A percentile compares a stretch with the other conserved stretches of the same genome.
phyloP scores from a whole-genome alignment of 1,140 invertebrate species.

The Bathynomus jamesi region DNA sequence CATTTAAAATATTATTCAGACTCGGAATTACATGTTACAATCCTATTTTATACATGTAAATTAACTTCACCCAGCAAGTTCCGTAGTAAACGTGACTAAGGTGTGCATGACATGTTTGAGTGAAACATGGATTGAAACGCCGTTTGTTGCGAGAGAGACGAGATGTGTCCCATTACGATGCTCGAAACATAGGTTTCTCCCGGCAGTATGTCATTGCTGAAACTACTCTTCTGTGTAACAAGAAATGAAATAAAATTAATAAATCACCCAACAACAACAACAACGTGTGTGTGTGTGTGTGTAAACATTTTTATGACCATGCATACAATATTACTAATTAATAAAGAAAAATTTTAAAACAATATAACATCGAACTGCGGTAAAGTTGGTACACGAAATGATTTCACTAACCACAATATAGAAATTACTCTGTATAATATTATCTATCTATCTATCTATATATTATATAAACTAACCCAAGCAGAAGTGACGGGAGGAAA shows the following conservation, averaged over 20 bases:
- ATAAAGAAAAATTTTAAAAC: no score
- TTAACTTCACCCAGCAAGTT: slow-evolving; percentile 54
- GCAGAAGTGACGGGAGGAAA: slow-evolving; percentile 42
- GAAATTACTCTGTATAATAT: no score
- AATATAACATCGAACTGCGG: no score
- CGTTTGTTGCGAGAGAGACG: slow-evolving; percentile 51
- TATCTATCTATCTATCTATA: neutral
- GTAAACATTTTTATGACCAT: neutral
- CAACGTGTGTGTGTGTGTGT: neutral
- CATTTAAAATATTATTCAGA: no score
- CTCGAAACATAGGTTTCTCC: slow-evolving; percentile 68
- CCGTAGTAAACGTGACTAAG: slow-evolving; percentile 58
- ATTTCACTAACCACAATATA: no score
- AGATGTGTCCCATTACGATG: slow-evolving; percentile 45
- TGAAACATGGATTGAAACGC: slow-evolving; percentile 58
- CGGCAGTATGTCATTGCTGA: slow-evolving; percentile 68
- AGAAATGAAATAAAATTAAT: neutral
- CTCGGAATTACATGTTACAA: no score
- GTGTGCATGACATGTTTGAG: slow-evolving; percentile 59
- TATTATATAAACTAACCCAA: slow-evolving; percentile 38
- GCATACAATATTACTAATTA: no score
- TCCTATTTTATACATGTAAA: neutral
- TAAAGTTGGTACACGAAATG: no score
- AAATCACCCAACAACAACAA: neutral
- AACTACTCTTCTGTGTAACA: slow-evolving; percentile 53